Conservation (phyloP, 64 coral and sea anemone genomes). For the Platygyra sinensis region DNA sequence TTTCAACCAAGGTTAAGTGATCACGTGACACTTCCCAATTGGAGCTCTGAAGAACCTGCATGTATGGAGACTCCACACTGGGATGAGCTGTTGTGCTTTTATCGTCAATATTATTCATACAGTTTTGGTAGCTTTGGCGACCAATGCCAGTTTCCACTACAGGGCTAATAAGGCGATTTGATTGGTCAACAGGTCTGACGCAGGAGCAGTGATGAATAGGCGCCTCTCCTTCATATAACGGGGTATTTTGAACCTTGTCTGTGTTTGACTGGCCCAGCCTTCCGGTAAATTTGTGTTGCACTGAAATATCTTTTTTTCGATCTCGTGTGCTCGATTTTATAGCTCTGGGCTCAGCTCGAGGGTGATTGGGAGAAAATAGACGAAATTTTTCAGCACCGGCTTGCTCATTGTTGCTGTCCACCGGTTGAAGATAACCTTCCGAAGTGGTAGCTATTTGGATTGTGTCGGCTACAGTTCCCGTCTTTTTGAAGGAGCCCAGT, state of each 20-base stretch:
- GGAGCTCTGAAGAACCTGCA: not conserved
- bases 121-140: not conserved
- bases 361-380: not conserved
- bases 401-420: not conserved
- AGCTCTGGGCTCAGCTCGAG: not conserved
- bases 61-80: not conserved
- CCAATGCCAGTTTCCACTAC: not conserved
- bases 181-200: not conserved
- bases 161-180: not conserved
- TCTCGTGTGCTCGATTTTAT: not conserved
- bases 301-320: not conserved
- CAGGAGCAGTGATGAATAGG: not conserved
- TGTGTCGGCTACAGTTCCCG: not conserved
- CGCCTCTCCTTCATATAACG: not conserved
- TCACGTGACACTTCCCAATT: slow-evolving; percentile 4
- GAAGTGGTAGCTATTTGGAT: not conserved
- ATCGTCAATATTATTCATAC: not conserved
- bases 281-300: not conserved
- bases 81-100: not conserved
- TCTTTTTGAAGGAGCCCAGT: not conserved
- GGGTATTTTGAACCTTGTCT: not conserved
- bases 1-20: not conserved
- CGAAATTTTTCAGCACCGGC: not conserved
- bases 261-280: not conserved
- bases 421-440: slow-evolving; percentile 11